Evolutionary conservation across 2,888 invertebrate genomes (phyloP).

Genomic region (Oasisia sp.): DNA sequence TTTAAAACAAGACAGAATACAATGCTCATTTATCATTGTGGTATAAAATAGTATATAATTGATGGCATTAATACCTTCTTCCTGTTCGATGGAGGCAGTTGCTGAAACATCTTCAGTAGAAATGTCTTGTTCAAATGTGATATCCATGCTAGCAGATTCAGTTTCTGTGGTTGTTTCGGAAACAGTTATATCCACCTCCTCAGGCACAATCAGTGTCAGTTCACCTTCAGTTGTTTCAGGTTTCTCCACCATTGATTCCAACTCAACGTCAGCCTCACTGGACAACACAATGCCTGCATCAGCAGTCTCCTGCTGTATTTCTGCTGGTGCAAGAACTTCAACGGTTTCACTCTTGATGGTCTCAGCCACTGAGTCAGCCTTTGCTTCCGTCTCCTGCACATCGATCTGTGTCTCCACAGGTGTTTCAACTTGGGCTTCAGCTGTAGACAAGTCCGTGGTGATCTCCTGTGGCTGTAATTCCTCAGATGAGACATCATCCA

Average conservation of each 20-base stretch:
- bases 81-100: not conserved
- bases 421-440: not conserved
- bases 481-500: not conserved
- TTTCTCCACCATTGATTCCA: not conserved
- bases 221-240: not conserved
- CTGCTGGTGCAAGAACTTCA: not conserved
- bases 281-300: not conserved
- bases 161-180: not conserved
- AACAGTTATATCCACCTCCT: not conserved
- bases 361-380: not conserved
- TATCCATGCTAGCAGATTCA: conserved; percentile 13
- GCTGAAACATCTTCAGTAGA: not conserved
- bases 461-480: not conserved
- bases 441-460: not conserved
- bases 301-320: not conserved
- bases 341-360: conserved; percentile 4
- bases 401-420: not conserved
- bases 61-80: not conserved
- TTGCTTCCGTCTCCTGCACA: not conserved
- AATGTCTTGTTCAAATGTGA: conserved; percentile 18
- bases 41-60: not conserved
- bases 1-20: not conserved
- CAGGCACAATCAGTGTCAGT: not conserved
- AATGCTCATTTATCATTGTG: not conserved
- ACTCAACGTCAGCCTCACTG: not conserved